Evolutionary conservation across 2,113 vertebrate genomes (phyloP).

Genomic region (Tetrao urogallus): DNA sequence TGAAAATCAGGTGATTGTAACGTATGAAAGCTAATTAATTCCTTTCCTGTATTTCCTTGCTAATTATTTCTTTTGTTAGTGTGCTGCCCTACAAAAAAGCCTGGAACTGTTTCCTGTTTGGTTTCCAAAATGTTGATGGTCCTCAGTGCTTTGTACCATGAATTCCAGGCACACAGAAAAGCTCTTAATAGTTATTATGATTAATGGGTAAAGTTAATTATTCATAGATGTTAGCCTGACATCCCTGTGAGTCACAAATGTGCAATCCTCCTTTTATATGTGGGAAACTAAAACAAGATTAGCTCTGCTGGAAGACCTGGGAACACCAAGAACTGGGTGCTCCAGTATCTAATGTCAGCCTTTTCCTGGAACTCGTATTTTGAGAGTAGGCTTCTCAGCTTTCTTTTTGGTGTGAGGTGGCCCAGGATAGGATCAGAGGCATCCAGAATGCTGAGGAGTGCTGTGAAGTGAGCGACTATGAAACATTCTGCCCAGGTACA

Average conservation of each 20-base stretch:
- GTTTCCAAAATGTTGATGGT: neutral
- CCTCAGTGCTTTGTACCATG: neutral
- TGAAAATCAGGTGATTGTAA: slow-evolving; percentile 1
- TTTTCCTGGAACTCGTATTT: neutral
- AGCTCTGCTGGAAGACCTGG: neutral
- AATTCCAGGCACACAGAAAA: neutral
- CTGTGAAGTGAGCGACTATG: neutral
- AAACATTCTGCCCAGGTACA: neutral
- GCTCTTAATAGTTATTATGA: neutral
- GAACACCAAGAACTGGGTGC: neutral
- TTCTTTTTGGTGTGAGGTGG: neutral
- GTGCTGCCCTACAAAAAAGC: slow-evolving; percentile 40
- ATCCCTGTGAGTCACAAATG: neutral
- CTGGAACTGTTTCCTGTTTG: slow-evolving; percentile 46
- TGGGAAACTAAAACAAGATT: neutral
- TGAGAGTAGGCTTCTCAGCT: neutral
- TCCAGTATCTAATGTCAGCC: neutral
- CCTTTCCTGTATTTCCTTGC: neutral
- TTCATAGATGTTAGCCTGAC: neutral
- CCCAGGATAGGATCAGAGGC: neutral
- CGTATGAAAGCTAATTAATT: neutral
- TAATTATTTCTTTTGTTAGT: slow-evolving; percentile 36
- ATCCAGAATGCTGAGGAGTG: neutral
- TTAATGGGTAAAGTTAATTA: neutral
- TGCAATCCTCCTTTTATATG: neutral